phyloP scores from a whole-genome alignment of 2,113 vertebrate species.

The Platycercus adscitus region DNA sequence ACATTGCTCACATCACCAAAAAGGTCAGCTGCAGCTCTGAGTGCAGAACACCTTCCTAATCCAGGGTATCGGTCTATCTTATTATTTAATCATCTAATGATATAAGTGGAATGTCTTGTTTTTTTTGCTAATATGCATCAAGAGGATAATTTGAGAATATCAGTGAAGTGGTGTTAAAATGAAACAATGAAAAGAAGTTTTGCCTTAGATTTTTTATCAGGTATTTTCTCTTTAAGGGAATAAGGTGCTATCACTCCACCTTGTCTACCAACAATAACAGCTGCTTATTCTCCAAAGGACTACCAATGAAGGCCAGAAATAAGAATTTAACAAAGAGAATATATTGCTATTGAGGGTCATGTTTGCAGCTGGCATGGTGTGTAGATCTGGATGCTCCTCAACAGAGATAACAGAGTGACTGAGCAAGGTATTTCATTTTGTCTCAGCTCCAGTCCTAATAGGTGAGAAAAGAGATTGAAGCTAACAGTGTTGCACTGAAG shows the following conservation, averaged over 20 bases:
- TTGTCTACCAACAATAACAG: neutral
- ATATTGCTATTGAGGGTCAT: slow-evolving; percentile 10
- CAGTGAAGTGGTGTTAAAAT: neutral
- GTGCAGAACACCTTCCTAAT: neutral
- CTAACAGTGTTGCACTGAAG: neutral
- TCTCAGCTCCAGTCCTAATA: slow-evolving; percentile 13
- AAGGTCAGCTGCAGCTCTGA: neutral
- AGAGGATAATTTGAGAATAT: neutral
- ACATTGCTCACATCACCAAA: neutral
- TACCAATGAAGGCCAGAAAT: neutral
- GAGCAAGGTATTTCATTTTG: slow-evolving; percentile 4
- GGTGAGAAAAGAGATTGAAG: neutral
- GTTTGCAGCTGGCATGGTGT: neutral
- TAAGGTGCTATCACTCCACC: neutral
- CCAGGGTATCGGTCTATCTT: accelerated
- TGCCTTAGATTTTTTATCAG: neutral
- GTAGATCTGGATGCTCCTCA: neutral
- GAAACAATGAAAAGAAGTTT: neutral
- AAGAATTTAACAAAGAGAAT: slow-evolving; percentile 23
- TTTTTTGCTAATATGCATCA: neutral
- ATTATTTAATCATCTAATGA: neutral
- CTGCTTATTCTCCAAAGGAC: neutral
- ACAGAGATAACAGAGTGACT: slow-evolving; percentile 12
- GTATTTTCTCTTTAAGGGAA: neutral
- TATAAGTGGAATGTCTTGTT: neutral